Evolutionary conservation across 2,888 invertebrate species (phyloP).

Genomic region (Oasisia sp.): DNA sequence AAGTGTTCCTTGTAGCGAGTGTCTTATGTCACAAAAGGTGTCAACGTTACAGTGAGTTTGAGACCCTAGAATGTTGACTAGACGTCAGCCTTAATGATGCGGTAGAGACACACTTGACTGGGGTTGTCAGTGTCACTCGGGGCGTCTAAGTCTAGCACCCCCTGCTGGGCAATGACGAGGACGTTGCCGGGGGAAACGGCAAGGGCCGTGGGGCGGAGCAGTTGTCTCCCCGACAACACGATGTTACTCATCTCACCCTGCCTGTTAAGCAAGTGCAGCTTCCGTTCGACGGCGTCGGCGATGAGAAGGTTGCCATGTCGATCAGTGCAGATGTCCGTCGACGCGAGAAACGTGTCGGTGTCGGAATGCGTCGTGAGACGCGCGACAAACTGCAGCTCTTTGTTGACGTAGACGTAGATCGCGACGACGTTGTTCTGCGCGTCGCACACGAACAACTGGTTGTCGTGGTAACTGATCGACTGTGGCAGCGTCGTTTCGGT

Average conservation of each 20-base stretch:
- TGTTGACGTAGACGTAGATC: slow-evolving; percentile 33
- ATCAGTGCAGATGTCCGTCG: slow-evolving; percentile 36
- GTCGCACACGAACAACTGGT: slow-evolving; percentile 39
- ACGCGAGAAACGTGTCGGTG: slow-evolving; percentile 35
- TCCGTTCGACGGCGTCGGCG: slow-evolving; percentile 31
- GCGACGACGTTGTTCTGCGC: slow-evolving; percentile 32
- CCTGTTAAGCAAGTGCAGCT: slow-evolving; percentile 32
- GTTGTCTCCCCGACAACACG: slow-evolving; percentile 20
- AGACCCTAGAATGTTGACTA: slow-evolving; percentile 19
- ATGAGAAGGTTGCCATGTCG: slow-evolving; percentile 36
- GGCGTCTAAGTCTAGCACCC: slow-evolving; percentile 19
- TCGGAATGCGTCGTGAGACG: slow-evolving; percentile 27
- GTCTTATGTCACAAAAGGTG: background rate
- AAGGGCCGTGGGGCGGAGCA: slow-evolving; percentile 35
- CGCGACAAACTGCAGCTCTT: slow-evolving; percentile 33
- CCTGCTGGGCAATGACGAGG: slow-evolving; percentile 37
- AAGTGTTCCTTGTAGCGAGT: too few relatives aligned
- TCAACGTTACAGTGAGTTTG: background rate
- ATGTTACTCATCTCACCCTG: slow-evolving; percentile 34
- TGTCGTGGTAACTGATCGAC: slow-evolving; percentile 29
- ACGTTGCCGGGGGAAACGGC: slow-evolving; percentile 33
- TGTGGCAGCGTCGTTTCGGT: slow-evolving; percentile 34
- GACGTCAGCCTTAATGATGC: slow-evolving; percentile 34
- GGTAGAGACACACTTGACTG: slow-evolving; percentile 30
- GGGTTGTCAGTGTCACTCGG: slow-evolving; percentile 21